Base-by-base conservation (phyloP, 92 coral and sea anemone genomes). In the Actinernus sp. region DNA sequence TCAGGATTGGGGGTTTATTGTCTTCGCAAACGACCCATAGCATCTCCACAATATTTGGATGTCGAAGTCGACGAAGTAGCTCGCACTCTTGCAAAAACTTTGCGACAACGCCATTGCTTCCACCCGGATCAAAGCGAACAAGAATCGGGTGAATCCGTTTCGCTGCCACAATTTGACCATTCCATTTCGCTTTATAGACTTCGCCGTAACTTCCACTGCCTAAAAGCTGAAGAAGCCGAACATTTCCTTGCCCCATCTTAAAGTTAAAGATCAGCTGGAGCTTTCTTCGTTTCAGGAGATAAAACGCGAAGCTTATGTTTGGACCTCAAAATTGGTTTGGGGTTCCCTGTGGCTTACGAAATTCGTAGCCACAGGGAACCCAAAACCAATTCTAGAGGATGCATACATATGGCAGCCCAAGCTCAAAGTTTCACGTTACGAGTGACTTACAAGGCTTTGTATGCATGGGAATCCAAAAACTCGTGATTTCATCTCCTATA, bases 161-260 rank as follows among this genome's bases (percentile, higher is more conserved):
- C 1, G 89, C 89, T 21, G 83, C 89, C 9, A 82, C 89, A 8
- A 82, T 16, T 24, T 65, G 31, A 20, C 89, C 89, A 20, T 64
- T 31, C 76, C 73, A 82, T 33, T 82, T 75, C 1, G 89, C 83
- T 75, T 45, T 82, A 61, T 59, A 65, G 17, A 82, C 83, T 23
- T 74, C 83, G 19, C 83, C 83, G 41, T 58, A 66, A 16, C 61
- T 66, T 22, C 82, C 89, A 34, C 52, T 60, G 10, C 74, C 78
- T 22, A 82, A 30, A n/a, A 1, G 26, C 58, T 57, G 18, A 2
- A 70, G 33, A 19, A 70, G 57, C 26, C 78, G 78, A n/a, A 70
- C 78, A 46, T 70, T 44, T 18, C 58, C 58, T 45, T 70, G 78
- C 2, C 78, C 78, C 78, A 70, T 70, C 19, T 3, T 38, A n/a